A percentile compares a stretch with the other conserved stretches of the same genome.
Evolutionary conservation across 2,888 invertebrate species (phyloP).

Genomic region (Tenthredo scrophulariae): DNA sequence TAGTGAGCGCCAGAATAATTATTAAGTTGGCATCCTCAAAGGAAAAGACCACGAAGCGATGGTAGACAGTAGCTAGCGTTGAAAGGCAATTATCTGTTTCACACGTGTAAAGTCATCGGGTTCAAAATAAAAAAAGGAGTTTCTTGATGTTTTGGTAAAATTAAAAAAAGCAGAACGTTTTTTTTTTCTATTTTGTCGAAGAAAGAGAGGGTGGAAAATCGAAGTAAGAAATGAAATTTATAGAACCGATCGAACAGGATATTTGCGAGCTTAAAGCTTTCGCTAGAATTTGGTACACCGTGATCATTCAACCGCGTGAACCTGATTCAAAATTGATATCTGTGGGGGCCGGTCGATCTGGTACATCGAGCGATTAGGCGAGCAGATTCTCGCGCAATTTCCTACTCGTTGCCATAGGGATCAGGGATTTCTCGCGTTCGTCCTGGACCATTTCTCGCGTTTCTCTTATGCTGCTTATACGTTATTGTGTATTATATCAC

Average conservation of each 20-base stretch:
- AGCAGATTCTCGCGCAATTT: conserved; percentile 33
- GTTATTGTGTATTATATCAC: neutral
- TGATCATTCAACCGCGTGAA: conserved; percentile 26
- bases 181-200: neutral
- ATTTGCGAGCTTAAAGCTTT: conserved; percentile 6
- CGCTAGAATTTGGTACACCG: conserved; percentile 18
- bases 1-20: conserved; percentile 26
- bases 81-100: conserved; percentile 32
- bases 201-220: neutral
- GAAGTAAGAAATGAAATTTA: neutral
- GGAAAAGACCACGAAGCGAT: neutral
- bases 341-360: conserved; percentile 31
- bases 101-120: neutral
- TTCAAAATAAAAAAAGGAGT: neutral
- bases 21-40: conserved; percentile 33
- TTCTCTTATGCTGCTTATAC: neutral
- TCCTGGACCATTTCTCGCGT: neutral
- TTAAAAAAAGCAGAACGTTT: neutral
- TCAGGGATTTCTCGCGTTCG: neutral
- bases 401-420: conserved; percentile 25
- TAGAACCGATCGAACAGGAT: neutral
- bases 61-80: conserved; percentile 15
- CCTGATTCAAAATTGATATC: conserved; percentile 49
- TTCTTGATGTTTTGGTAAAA: neutral
- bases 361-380: conserved; percentile 46